Percentiles rank a stretch among this genome's conserved stretches.
phyloP scores from a whole-genome alignment of 2,113 vertebrate species.

The Seriola dumerili region DNA sequence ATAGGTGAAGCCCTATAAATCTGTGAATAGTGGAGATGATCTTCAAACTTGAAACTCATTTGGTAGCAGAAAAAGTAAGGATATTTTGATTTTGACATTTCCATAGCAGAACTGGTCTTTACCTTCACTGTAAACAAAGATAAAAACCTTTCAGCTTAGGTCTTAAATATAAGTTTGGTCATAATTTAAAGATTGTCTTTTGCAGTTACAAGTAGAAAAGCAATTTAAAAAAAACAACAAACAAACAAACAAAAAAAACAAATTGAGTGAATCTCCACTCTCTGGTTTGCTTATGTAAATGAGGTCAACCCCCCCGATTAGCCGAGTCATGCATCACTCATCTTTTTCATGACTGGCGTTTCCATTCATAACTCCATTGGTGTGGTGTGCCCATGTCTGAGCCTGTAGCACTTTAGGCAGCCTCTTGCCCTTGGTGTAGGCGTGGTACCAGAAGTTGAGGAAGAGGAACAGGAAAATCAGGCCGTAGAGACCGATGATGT shows the following conservation, averaged over 20 bases:
- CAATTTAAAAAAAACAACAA: not conserved
- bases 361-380: constrained; percentile 88
- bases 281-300: constrained; percentile 40
- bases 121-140: constrained; percentile 53
- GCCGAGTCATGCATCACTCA: constrained; percentile 55
- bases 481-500: constrained; percentile 92
- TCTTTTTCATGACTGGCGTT: constrained; percentile 76
- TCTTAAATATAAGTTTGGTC: constrained; percentile 60
- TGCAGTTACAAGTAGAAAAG: constrained; percentile 40
- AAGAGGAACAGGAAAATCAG: constrained; percentile 93
- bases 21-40: not conserved
- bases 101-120: constrained; percentile 20
- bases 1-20: constrained; percentile 13
- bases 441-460: constrained; percentile 97
- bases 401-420: constrained; percentile 89
- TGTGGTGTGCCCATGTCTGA: constrained; percentile 83
- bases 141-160: constrained; percentile 38
- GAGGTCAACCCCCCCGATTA: constrained; percentile 30
- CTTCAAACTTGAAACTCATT: not conserved
- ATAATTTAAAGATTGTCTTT: constrained; percentile 70
- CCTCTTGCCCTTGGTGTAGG: constrained; percentile 95
- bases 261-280: too few relatives aligned
- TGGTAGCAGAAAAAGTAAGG: not conserved
- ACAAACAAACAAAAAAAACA: not conserved
- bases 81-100: constrained; percentile 2